Conservation (phyloP, 1,140 invertebrate genomes). For the Homalodisca vitripennis region DNA sequence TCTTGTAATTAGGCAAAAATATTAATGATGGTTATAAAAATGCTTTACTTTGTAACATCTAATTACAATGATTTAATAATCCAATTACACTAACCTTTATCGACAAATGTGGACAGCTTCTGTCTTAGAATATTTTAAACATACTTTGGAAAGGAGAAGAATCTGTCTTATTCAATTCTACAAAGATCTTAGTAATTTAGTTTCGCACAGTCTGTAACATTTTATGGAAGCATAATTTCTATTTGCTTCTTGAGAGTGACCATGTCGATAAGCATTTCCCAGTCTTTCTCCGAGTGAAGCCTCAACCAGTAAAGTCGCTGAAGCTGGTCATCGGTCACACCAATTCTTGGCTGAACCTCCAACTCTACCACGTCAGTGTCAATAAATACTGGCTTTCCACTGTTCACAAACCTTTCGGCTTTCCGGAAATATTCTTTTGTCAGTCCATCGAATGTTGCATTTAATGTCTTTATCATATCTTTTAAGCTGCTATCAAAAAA, state of each 20-base stretch:
- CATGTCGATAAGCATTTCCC: not conserved
- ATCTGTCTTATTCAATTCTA: too few species aligned
- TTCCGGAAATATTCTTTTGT: not conserved
- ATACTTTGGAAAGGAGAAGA: too few species aligned
- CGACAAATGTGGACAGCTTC: too few species aligned
- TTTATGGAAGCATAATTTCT: constrained; percentile 1
- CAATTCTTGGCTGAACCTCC: not conserved
- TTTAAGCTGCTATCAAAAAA: constrained; percentile 3
- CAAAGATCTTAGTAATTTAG: too few species aligned
- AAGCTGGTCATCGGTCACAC: not conserved
- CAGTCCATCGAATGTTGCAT: not conserved
- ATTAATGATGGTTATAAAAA: too few species aligned
- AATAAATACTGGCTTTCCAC: not conserved
- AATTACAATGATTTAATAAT: too few species aligned
- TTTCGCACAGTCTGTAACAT: too few species aligned
- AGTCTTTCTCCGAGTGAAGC: constrained; percentile 3
- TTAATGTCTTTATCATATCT: not conserved
- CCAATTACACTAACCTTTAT: too few species aligned
- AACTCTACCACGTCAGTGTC: not conserved
- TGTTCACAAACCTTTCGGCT: constrained; percentile 1
- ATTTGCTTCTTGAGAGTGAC: not conserved
- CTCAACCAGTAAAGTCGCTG: not conserved
- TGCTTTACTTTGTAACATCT: too few species aligned
- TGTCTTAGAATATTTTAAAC: too few species aligned
- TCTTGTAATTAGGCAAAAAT: too few species aligned